These are phyloP conservation scores for Rhabdophis nuchalis DNA, from an alignment of 2,797 vertebrate species.

Conservation along the genomic window DNA sequence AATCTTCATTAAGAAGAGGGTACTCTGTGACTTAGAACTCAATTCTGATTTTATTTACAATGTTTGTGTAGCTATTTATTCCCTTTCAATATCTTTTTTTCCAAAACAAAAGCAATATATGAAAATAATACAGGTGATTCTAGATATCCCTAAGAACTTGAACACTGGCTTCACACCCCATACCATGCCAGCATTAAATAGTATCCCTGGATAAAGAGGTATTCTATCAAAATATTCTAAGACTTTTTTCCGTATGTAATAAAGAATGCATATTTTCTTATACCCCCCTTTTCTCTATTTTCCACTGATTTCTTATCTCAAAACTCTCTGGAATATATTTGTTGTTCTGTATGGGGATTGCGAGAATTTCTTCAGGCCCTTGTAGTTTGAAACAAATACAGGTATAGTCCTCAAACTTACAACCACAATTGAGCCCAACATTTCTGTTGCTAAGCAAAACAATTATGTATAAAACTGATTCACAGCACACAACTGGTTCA, in stretches of 20 bases:
- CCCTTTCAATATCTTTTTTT: neutral
- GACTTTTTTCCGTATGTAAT: neutral
- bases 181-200: neutral
- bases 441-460: too few species aligned
- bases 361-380: neutral
- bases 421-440: too few species aligned
- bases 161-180: neutral
- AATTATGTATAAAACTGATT: too few species aligned
- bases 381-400: neutral
- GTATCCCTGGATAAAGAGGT: neutral
- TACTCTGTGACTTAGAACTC: neutral
- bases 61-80: neutral
- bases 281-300: neutral
- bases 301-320: neutral
- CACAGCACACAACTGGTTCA: too few species aligned
- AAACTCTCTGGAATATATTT: neutral
- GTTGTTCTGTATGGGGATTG: neutral
- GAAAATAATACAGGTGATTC: neutral
- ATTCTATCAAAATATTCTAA: neutral
- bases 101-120: neutral
- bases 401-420: too few species aligned
- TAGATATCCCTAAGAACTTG: neutral
- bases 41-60: neutral
- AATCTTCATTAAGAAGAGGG: neutral
- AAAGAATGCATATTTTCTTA: neutral